Base-by-base conservation (phyloP, 1,140 invertebrate genomes). In the Calephelis nemesis region DNA sequence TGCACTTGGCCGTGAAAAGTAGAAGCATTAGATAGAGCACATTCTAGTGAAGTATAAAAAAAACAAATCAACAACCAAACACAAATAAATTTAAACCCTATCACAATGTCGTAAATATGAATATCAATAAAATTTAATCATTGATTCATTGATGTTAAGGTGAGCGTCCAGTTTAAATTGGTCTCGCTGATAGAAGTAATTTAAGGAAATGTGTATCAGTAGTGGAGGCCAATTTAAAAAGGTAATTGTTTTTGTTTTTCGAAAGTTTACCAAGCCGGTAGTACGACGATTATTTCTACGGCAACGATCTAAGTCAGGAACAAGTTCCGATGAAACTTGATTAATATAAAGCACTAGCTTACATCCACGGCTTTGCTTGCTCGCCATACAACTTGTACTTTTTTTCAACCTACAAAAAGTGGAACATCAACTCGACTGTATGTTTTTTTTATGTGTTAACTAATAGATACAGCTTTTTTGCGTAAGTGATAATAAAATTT, bases 1-100 rank as follows among this genome's bases (percentile, higher is more conserved):
- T 74, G 76, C 65, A 79, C 85, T 87, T 87, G 84, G 84, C 87
- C 87, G 78, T 87, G 84, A 87, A 76, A 82, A 87, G 76, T 80
- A 80, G 84, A 82, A 82, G 78, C 74, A 75, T 74, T 79, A 72
- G 64, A 76, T 72, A 73, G 67, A 76, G 74, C 74, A 77, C 71
- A 76, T 65, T 78, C 65, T 52, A 73, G 60, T 68, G 62, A 72
- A 68, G 65, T 58, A 73, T 62, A 67, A 73, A 67, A 67, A 65
- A 65, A 68, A 68, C 54, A 63, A 66, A 72, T 72, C 47, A 63
- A 62, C 7, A 47, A 47, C 19, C 65, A 60, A 60, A 12, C 12
- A 15, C 70, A 75, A 50, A 62, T 47, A n/a, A 81, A 71, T 68
- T 65, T 76, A 11, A 68, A 73, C 69, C 69, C 67, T 81, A 77